phyloP scores from a whole-genome alignment of 2,888 invertebrate genomes.

The Ctenicera cuprea region DNA sequence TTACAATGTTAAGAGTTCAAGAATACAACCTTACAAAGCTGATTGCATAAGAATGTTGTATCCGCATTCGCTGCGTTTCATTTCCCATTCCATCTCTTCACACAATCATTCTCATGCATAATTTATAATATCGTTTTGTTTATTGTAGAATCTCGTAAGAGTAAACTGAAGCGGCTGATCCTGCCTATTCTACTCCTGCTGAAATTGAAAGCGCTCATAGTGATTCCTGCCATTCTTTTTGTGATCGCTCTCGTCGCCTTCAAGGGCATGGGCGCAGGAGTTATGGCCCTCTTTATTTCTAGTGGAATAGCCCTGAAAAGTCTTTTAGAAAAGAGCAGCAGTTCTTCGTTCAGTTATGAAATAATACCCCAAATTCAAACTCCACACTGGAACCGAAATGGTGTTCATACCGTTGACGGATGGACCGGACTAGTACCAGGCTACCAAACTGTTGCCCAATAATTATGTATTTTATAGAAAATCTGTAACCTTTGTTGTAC shows the following conservation, averaged over 20 bases:
- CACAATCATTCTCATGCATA: constrained; percentile 30
- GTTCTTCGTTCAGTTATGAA: constrained; percentile 68
- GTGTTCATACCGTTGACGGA: constrained; percentile 37
- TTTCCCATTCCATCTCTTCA: constrained; percentile 7
- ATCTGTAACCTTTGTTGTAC: constrained; percentile 32
- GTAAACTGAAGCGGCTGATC: constrained; percentile 77
- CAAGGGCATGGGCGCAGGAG: constrained; percentile 79
- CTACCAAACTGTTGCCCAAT: constrained; percentile 62
- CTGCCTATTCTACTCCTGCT: constrained; percentile 79
- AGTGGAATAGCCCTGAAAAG: constrained; percentile 71
- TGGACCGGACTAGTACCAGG: constrained; percentile 54
- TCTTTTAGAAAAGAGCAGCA: constrained; percentile 63
- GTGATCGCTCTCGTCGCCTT: constrained; percentile 79
- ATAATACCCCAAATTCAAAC: constrained; percentile 63
- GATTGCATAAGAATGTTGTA: constrained; percentile 31
- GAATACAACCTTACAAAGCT: constrained; percentile 9
- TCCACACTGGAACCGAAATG: constrained; percentile 66
- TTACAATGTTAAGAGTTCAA: background rate
- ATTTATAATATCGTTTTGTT: constrained; percentile 33
- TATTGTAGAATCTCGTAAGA: constrained; percentile 75
- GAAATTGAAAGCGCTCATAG: constrained; percentile 78
- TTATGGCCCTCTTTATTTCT: constrained; percentile 78
- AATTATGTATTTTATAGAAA: constrained; percentile 21
- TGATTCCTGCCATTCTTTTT: constrained; percentile 78
- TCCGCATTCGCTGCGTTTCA: constrained; percentile 31